Conservation (phyloP, 2,797 vertebrate genomes). For the Tenualosa thibaudeaui region DNA sequence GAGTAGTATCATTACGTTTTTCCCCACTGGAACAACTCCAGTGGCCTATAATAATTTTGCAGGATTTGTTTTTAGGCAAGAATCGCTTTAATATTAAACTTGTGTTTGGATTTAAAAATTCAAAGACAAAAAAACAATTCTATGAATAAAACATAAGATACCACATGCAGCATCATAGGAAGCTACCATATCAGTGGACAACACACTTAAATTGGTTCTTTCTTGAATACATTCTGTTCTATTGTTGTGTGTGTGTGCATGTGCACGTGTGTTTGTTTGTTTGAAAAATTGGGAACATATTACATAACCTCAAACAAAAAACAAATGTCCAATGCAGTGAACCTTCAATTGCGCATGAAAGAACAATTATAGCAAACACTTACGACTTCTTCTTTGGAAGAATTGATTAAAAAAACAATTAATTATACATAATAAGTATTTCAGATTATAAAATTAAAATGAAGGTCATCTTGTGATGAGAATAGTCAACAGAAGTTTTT, state of each 20-base stretch:
- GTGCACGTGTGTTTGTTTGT: background rate
- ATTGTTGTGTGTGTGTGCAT: background rate
- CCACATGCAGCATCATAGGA: no score
- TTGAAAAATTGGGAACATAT: conserved; percentile 5
- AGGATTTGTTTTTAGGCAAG: background rate
- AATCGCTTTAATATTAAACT: background rate
- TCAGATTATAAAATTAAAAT: background rate
- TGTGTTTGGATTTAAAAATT: background rate
- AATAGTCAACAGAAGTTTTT: background rate
- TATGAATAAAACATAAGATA: background rate
- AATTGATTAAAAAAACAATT: background rate
- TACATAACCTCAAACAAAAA: background rate
- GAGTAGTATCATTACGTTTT: background rate
- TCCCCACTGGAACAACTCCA: background rate
- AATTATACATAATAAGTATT: background rate
- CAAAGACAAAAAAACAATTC: background rate
- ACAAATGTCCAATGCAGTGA: background rate
- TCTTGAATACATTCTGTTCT: background rate
- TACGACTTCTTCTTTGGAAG: background rate
- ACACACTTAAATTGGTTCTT: background rate
- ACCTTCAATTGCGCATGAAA: background rate
- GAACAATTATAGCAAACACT: background rate
- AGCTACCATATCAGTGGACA: background rate
- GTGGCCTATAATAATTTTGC: background rate
- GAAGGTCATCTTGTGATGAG: background rate